A percentile compares a stretch with the other conserved stretches of the same genome.
Evolutionary conservation across 2,888 invertebrate genomes (phyloP).

Genomic region (Malthinus flaveolus): DNA sequence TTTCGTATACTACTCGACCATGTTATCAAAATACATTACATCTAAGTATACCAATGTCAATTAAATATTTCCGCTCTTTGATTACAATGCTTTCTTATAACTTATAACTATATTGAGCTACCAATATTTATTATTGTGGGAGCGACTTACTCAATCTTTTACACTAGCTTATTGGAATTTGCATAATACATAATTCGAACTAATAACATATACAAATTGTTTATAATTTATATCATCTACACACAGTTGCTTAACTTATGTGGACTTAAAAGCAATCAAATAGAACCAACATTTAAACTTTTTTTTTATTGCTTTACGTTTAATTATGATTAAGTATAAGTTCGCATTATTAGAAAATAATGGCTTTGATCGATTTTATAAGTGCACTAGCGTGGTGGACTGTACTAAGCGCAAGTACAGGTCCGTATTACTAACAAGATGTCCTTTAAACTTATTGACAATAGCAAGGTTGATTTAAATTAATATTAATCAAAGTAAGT

Average conservation of each 20-base stretch:
- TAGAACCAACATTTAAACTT: not conserved
- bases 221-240: conserved; percentile 9
- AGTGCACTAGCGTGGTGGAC: too few relatives aligned
- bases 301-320: not conserved
- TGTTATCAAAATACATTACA: conserved; percentile 8
- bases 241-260: not conserved
- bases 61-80: conserved; percentile 31
- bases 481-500: too few relatives aligned
- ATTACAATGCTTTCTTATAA: conserved; percentile 17
- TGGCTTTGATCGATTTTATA: too few relatives aligned
- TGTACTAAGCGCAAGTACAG: too few relatives aligned
- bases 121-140: conserved; percentile 25
- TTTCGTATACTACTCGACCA: conserved; percentile 1
- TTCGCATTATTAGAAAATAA: too few relatives aligned
- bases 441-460: too few relatives aligned
- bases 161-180: conserved; percentile 15
- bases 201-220: conserved; percentile 21
- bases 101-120: conserved; percentile 11
- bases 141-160: conserved; percentile 23
- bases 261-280: not conserved
- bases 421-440: too few relatives aligned
- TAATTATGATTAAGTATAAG: too few relatives aligned
- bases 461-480: too few relatives aligned
- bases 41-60: conserved; percentile 23
- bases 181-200: conserved; percentile 22